Evolutionary conservation across 2,797 vertebrate genomes (phyloP).

Genomic region (Dromococcyx pavoninus): DNA sequence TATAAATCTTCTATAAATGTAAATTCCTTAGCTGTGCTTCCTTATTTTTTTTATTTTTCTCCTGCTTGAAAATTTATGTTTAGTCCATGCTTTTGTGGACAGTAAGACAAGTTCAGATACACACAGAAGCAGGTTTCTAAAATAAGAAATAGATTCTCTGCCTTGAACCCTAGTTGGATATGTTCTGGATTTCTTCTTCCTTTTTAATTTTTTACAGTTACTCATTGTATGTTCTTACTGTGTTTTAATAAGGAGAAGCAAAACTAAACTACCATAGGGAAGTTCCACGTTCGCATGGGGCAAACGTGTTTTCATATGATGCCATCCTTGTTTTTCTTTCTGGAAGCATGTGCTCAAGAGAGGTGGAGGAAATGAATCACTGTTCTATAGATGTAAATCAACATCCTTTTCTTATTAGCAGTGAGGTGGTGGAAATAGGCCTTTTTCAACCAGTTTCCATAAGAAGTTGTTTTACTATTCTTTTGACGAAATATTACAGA

Average conservation of each 20-base stretch:
- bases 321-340: not conserved
- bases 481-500: not conserved
- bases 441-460: not conserved
- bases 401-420: not conserved
- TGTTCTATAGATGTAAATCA: not conserved
- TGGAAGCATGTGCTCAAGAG: not conserved
- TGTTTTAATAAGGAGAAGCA: not conserved
- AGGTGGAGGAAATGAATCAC: not conserved
- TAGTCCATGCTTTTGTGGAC: not conserved
- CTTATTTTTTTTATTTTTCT: not conserved
- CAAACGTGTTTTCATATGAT: not conserved
- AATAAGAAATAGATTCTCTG: not conserved
- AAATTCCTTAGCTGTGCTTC: not conserved
- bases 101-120: not conserved
- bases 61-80: not conserved
- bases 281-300: rapidly evolving
- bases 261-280: not conserved
- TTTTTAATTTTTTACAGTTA: not conserved
- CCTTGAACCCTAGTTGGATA: not conserved
- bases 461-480: not conserved
- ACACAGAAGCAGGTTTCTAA: not conserved
- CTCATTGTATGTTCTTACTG: not conserved
- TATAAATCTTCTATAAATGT: not conserved
- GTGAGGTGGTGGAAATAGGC: not conserved
- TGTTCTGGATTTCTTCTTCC: not conserved